Evolutionary conservation across 1,140 invertebrate species (phyloP).

Genomic region (Anoplophora glabripennis): DNA sequence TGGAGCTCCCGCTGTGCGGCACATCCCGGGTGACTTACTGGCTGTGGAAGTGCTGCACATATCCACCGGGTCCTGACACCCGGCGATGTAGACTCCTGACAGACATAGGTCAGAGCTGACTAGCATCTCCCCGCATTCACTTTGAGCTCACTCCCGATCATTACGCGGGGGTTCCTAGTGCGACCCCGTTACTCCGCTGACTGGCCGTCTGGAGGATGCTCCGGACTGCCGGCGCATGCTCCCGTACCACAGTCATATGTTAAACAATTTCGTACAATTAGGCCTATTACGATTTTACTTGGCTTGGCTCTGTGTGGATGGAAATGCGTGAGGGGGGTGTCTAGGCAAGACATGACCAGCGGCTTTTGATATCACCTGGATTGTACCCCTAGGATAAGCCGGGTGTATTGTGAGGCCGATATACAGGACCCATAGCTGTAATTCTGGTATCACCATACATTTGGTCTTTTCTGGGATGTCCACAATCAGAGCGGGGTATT

Average conservation of each 20-base stretch:
- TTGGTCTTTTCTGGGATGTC: too few relatives aligned
- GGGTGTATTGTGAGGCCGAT: too few relatives aligned
- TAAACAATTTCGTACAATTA: conserved; percentile 32
- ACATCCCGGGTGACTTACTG: conserved; percentile 40
- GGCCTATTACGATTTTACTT: conserved; percentile 11
- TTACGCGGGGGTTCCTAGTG: conserved; percentile 44
- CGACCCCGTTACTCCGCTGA: conserved; percentile 46
- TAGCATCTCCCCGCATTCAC: conserved; percentile 45
- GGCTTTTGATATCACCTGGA: too few relatives aligned
- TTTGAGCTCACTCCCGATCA: conserved; percentile 41
- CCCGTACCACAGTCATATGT: conserved; percentile 30
- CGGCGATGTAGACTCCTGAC: conserved; percentile 50
- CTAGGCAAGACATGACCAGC: too few relatives aligned
- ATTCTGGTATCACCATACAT: too few relatives aligned
- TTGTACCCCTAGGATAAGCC: too few relatives aligned
- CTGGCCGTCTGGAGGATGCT: conserved; percentile 33
- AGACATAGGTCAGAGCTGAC: conserved; percentile 49
- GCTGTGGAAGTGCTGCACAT: conserved; percentile 48
- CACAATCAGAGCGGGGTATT: too few relatives aligned
- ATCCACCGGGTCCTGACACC: conserved; percentile 48
- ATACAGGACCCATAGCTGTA: too few relatives aligned
- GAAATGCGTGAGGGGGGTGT: too few relatives aligned
- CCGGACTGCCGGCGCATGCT: conserved; percentile 27
- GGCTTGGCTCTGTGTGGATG: background rate
- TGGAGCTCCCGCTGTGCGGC: background rate